A percentile compares a stretch with the other conserved stretches of the same genome.
These are phyloP conservation scores for Cinclus cinclus DNA, from an alignment of 2,113 vertebrate genomes.

Conservation along the genomic window DNA sequence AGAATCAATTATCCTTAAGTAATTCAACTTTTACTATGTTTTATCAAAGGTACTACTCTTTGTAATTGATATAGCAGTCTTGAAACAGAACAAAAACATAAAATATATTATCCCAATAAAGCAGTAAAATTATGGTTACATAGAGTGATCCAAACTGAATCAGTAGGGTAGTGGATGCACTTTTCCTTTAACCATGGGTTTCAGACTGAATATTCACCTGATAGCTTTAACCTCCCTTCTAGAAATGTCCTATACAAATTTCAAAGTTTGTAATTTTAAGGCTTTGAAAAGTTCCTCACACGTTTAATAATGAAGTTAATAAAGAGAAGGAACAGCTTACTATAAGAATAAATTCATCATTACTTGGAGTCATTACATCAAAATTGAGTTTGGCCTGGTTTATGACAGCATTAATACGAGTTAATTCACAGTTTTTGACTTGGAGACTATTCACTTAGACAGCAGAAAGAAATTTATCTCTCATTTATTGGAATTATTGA, in stretches of 20 bases:
- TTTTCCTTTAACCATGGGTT: background rate
- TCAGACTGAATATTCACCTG: background rate
- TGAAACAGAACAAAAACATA: slow-evolving; percentile 15
- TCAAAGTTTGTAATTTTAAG: background rate
- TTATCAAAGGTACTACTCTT: background rate
- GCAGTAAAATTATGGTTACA: background rate
- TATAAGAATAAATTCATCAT: background rate
- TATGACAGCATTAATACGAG: background rate
- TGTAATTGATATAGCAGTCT: slow-evolving; percentile 6
- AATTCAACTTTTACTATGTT: slow-evolving; percentile 21
- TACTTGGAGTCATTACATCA: background rate
- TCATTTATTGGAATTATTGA: background rate
- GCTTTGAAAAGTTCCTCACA: background rate
- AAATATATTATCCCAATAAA: slow-evolving; percentile 57
- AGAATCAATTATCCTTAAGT: slow-evolving; percentile 10
- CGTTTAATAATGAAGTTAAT: background rate
- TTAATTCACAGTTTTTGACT: background rate
- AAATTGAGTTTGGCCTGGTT: background rate
- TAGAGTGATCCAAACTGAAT: slow-evolving; percentile 11
- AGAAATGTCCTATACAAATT: background rate
- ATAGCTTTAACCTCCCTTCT: background rate
- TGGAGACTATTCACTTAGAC: background rate
- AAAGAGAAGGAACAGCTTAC: background rate
- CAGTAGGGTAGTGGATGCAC: background rate
- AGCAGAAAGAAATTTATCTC: background rate